Evolutionary conservation across 1,140 invertebrate species (phyloP).

Genomic region (Rhopalosiphum maidis): DNA sequence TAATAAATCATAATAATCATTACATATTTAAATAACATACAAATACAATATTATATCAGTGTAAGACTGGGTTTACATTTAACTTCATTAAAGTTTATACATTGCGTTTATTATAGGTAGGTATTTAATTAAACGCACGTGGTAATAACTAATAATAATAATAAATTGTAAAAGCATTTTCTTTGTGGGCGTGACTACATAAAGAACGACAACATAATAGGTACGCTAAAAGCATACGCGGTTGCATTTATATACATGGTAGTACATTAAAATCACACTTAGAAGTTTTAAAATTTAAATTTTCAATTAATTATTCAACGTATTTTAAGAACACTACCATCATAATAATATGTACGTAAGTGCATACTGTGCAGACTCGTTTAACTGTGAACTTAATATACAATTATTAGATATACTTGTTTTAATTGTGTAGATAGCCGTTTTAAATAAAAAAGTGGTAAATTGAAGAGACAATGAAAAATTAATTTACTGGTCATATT

Average conservation of each 20-base stretch:
- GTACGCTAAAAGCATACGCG: neutral
- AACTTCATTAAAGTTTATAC: neutral
- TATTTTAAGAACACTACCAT: neutral
- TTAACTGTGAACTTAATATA: neutral
- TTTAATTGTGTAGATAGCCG: neutral
- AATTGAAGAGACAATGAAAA: neutral
- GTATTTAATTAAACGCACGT: neutral
- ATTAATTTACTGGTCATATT: neutral
- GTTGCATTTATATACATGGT: neutral
- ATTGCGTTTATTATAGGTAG: neutral
- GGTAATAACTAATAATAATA: constrained; percentile 9
- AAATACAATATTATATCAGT: neutral
- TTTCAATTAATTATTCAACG: neutral
- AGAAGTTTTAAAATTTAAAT: constrained; percentile 10
- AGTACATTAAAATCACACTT: constrained; percentile 1
- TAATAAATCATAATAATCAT: neutral
- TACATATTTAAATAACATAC: neutral
- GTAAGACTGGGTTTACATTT: neutral
- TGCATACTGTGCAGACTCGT: neutral
- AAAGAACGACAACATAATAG: neutral
- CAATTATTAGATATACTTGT: neutral
- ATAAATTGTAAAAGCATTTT: neutral
- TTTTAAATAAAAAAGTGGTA: neutral
- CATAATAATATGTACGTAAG: neutral
- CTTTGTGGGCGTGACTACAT: neutral